These are phyloP conservation scores for Pseudochromis fuscus DNA, from an alignment of 2,797 vertebrate species.

Conservation along the genomic window DNA sequence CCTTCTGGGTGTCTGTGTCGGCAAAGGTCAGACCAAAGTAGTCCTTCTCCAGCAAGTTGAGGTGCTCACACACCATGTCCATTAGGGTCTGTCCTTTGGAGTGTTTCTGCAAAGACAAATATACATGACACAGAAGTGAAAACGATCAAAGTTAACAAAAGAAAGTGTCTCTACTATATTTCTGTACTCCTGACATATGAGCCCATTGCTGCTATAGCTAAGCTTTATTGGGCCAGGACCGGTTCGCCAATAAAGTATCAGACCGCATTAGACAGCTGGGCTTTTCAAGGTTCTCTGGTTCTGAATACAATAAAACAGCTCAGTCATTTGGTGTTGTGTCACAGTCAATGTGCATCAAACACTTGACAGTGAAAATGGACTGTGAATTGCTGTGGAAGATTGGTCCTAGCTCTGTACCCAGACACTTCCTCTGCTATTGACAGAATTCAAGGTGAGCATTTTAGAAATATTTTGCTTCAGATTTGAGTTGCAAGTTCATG, in stretches of 20 bases:
- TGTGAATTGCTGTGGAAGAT: constrained; percentile 31
- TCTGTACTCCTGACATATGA: not conserved
- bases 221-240: constrained; percentile 1
- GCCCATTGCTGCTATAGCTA: not conserved
- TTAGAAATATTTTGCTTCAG: constrained; percentile 18
- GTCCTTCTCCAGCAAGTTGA: constrained; percentile 98
- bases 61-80: constrained; percentile 94
- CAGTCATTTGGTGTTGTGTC: constrained; percentile 34
- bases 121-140: constrained; percentile 26
- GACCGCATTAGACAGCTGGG: constrained; percentile 38
- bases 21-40: constrained; percentile 96
- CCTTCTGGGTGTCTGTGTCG: constrained; percentile 97
- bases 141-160: not conserved
- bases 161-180: not conserved
- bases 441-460: constrained; percentile 15
- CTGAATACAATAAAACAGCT: constrained; percentile 18
- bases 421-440: constrained; percentile 14
- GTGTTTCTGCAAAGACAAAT: constrained; percentile 88
- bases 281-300: constrained; percentile 33
- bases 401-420: constrained; percentile 15
- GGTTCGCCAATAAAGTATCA: constrained; percentile 10
- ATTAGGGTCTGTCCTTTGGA: constrained; percentile 93
- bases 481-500: constrained; percentile 2
- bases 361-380: constrained; percentile 43
- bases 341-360: constrained; percentile 36